phyloP scores from a whole-genome alignment of 1,140 invertebrate species.

The Leptinotarsa defecta region DNA sequence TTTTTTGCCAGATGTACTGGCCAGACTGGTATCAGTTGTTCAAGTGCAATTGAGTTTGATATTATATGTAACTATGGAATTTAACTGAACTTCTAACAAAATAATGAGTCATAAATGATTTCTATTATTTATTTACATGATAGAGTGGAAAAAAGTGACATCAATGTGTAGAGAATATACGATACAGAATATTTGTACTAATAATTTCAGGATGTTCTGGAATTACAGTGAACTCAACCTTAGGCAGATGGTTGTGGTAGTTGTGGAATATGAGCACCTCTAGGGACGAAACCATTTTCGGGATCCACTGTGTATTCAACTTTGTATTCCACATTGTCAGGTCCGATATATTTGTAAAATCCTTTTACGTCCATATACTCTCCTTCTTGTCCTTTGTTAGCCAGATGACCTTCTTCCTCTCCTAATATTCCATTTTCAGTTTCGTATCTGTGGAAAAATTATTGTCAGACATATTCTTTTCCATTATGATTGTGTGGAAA shows the following conservation, averaged over 20 bases:
- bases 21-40: no score
- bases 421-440: constrained; percentile 15
- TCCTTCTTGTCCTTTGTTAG: not conserved
- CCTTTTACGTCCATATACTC: not conserved
- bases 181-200: no score
- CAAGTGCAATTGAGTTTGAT: no score
- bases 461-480: not conserved
- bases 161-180: no score
- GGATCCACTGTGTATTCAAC: constrained; percentile 13
- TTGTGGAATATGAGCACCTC: constrained; percentile 17
- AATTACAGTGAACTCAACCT: not conserved
- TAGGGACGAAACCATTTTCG: constrained; percentile 11
- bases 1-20: no score
- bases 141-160: no score
- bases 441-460: constrained; percentile 8
- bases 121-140: no score
- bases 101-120: no score
- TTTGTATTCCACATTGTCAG: not conserved
- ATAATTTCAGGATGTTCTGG: no score
- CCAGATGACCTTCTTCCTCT: constrained; percentile 18
- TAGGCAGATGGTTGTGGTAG: not conserved
- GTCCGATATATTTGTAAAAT: constrained; percentile 1
- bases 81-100: no score
- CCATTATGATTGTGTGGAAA: not conserved
- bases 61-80: no score